Base-by-base conservation (phyloP, 2,888 invertebrate genomes). In the Heteropelma amictum region DNA sequence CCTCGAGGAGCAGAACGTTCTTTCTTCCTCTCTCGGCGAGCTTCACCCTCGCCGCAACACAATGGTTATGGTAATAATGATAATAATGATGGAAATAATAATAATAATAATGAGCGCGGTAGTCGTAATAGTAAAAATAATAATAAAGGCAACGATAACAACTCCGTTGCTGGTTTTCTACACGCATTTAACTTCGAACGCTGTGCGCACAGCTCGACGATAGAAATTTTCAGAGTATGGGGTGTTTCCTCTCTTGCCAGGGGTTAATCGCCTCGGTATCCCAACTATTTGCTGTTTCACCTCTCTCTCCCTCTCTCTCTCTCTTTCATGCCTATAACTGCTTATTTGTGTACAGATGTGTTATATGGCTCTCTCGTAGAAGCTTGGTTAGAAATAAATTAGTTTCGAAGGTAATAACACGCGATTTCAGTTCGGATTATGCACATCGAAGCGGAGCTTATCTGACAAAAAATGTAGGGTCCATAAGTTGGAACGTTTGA, bases 61-160 rank as follows among this genome's bases (percentile, higher is more conserved):
- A 65, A 74, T 65, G 70, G 70, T 61, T 61, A 75, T 67, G 45
- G 42, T 54, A 65, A 75, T 75, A 63, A 61, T 60, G 51, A 70
- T 69, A 17, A 28, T 69, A 68, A 49, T 68, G 38, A 56, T 63
- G 58, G 19, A 51, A 67, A 45, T 63, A 73, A 73, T 63, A 63
- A 47, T 51, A 64, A 56, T 71, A 58, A 63, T 76, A 71, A 67
- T 60, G 45, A 30, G 17, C 33, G 14, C 53, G 21, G 40, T 65
- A 53, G 33, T 53, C 17, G 26, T 60, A 51, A 35, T 53, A 42
- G 23, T 69, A 53, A 60, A 67, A 72, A 67, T 72, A 72, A 70
- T 75, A 70, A 65, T 75, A 75, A 75, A 67, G 30, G 40, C 67
- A 67, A 71, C 71, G 67, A 75, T 71, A 71, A 75, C 67, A 75